phyloP scores from a whole-genome alignment of 2,888 invertebrate genomes.

The Tolmerus cingulatus region DNA sequence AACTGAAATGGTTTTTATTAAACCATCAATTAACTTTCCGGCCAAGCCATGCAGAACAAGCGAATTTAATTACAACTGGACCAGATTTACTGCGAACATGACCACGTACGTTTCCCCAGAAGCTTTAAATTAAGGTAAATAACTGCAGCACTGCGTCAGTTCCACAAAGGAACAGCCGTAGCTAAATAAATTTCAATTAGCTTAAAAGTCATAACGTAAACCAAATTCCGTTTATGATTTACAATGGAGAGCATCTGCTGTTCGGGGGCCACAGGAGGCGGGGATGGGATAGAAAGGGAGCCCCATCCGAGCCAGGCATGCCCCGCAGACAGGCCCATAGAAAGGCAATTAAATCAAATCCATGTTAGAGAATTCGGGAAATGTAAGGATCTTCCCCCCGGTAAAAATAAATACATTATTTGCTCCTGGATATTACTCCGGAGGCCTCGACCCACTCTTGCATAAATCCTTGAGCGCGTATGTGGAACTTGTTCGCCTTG shows the following conservation, averaged over 20 bases:
- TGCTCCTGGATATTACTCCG: neutral
- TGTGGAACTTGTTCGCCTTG: neutral
- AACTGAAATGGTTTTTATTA: neutral
- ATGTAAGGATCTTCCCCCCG: neutral
- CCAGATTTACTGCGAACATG: neutral
- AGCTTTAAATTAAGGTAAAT: neutral
- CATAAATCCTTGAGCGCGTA: neutral
- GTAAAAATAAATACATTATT: neutral
- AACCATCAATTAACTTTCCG: neutral
- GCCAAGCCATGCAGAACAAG: neutral
- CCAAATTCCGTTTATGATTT: neutral
- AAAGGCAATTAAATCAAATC: neutral
- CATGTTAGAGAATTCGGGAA: neutral
- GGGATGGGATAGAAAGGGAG: neutral
- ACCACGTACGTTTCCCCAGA: neutral
- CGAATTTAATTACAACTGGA: neutral
- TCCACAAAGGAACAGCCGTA: neutral
- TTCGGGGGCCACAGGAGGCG: neutral
- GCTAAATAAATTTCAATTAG: neutral
- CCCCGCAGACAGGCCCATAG: neutral
- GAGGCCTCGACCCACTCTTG: neutral
- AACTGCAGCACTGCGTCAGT: neutral
- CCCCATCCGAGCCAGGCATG: neutral
- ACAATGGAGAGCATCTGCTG: neutral
- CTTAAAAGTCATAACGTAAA: neutral